Evolutionary conservation across 2,797 vertebrate species (phyloP).

Genomic region (Lepus townsendii): DNA sequence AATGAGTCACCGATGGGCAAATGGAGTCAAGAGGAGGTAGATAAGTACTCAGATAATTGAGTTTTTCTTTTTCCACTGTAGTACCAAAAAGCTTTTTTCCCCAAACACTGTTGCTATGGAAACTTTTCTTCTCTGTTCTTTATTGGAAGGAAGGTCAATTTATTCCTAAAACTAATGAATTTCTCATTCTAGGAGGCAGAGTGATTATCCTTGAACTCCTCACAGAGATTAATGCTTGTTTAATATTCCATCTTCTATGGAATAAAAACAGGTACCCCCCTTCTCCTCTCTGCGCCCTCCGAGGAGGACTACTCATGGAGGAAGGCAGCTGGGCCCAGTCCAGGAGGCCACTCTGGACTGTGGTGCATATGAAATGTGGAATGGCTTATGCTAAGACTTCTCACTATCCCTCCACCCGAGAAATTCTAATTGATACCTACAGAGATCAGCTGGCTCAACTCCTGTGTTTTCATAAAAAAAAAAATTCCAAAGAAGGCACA

Average conservation of each 20-base stretch:
- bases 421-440: background rate
- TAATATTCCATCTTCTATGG: background rate
- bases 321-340: background rate
- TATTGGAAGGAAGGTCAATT: constrained; percentile 39
- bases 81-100: constrained; percentile 48
- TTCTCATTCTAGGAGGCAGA: constrained; percentile 45
- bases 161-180: constrained; percentile 61
- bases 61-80: background rate
- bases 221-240: background rate
- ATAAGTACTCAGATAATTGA: constrained; percentile 62
- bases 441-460: background rate
- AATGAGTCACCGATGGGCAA: constrained; percentile 27
- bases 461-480: background rate
- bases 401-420: no score
- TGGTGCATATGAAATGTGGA: background rate
- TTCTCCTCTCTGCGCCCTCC: background rate
- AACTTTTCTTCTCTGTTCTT: constrained; percentile 64
- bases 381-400: background rate
- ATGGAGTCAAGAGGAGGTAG: background rate
- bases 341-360: background rate
- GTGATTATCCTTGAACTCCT: constrained; percentile 55
- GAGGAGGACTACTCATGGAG: accelerated
- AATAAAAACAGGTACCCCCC: background rate
- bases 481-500: background rate
- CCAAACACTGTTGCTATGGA: constrained; percentile 75